phyloP scores from a whole-genome alignment of 2,797 vertebrate species.

The Artibeus lituratus region DNA sequence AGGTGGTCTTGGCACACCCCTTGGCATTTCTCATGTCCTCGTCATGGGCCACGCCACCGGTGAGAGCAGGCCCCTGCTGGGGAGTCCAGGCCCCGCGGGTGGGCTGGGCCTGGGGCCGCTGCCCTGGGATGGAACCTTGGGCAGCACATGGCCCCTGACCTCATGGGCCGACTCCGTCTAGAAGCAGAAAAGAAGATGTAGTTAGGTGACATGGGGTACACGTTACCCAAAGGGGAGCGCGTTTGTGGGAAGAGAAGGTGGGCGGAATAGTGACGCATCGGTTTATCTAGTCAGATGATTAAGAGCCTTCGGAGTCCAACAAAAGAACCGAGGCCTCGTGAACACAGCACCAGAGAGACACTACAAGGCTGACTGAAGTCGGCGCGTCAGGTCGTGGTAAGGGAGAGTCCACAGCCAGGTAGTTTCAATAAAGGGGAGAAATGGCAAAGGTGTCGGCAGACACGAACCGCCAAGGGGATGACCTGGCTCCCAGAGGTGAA shows the following conservation, averaged over 20 bases:
- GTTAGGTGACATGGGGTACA: no score
- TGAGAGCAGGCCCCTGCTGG: background rate
- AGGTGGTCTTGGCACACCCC: background rate
- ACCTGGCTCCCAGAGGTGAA: background rate
- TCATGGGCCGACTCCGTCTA: background rate
- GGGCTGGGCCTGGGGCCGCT: background rate
- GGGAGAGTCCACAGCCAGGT: background rate
- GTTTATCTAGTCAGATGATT: background rate
- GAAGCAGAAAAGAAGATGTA: background rate
- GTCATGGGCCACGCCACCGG: background rate
- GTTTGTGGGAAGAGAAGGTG: background rate
- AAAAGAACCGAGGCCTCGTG: background rate
- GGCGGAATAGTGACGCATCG: background rate
- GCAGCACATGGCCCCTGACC: background rate
- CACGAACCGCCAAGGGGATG: background rate
- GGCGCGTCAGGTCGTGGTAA: background rate
- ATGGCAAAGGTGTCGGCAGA: background rate
- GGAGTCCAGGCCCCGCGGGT: no score
- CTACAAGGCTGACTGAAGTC: background rate
- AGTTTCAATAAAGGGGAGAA: background rate
- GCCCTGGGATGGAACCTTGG: background rate
- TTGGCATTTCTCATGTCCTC: background rate
- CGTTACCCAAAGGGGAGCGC: no score
- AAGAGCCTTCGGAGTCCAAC: background rate
- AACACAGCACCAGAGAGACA: background rate